These are phyloP conservation scores for Drosophila quinaria DNA, from an alignment of 2,888 invertebrate species.

Conservation along the genomic window DNA sequence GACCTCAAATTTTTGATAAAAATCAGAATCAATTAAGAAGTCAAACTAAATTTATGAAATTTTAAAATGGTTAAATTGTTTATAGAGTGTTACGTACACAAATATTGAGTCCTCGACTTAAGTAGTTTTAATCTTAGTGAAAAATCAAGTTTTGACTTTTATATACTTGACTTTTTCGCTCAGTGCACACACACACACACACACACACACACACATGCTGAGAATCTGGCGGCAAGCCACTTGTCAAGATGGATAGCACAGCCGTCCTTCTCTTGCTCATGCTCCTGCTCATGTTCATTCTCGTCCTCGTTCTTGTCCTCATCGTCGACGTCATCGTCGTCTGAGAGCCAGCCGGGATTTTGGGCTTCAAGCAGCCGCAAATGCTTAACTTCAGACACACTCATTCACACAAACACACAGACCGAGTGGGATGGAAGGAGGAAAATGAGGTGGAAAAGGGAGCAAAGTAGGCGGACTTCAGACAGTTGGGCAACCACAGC, in stretches of 20 bases:
- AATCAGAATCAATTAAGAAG: too few species aligned
- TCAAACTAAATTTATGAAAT: too few species aligned
- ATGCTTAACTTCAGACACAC: conserved; percentile 76
- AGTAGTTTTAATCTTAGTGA: background rate
- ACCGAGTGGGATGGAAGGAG: background rate
- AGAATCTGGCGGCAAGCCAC: conserved; percentile 64
- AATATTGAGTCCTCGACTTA: too few species aligned
- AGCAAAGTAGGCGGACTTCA: conserved; percentile 33
- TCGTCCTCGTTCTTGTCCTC: conserved; percentile 25
- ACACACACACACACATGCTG: conserved; percentile 11
- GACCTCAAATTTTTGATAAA: too few species aligned
- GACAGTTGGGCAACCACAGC: conserved; percentile 76
- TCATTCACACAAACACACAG: conserved; percentile 38
- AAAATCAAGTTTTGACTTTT: background rate
- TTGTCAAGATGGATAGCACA: conserved; percentile 80
- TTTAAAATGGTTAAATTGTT: too few species aligned
- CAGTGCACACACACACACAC: conserved; percentile 6
- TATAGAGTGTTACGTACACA: too few species aligned
- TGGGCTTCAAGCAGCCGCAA: conserved; percentile 81
- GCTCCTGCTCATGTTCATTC: conserved; percentile 8
- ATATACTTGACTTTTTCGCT: background rate
- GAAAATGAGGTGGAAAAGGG: background rate
- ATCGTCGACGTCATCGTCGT: conserved; percentile 33
- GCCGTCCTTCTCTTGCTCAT: conserved; percentile 30
- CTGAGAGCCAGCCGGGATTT: conserved; percentile 69